Evolutionary conservation across 2,888 invertebrate species (phyloP), one percentile per base, ranked within the genome.

Genomic region (Dynastes tityus): DNA sequence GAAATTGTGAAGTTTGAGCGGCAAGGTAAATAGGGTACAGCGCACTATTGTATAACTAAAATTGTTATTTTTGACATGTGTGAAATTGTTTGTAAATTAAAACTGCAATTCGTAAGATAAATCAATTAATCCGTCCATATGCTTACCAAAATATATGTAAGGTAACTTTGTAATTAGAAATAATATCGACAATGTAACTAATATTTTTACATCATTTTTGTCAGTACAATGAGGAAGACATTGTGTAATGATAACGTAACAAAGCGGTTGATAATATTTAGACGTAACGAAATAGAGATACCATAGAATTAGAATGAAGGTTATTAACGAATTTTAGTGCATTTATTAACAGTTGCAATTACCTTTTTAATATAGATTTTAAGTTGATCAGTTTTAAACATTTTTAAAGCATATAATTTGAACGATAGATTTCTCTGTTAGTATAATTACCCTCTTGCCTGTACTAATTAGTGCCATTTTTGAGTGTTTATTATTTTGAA

Each of bases 401-500:
- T 58, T 61, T 61, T 40, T 29, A 32, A 74, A 63, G 27, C 53
- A 61, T 32, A 32, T 70, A 70, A 55, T 74, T 61, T 51, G 73
- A 73, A 58, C 61, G 27, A 32, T 74, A 61, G 61, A 74, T 76
- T 68, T 76, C 45, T 55, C 37, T 67, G 55, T 29, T 65, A 55
- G 55, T 27, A 67, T 67, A 49, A 71, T 78, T 67, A 77, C 58
- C 77, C 80, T 83, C 82, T 83, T 83, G 82, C 82, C 82, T 80
- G 68, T 79, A 81, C 81, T 82, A 80, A 81, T 81, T 82, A 79
- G 83, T 83, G 83, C 83, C 83, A 83, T 83, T 80, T 81, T 83
- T 79, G 78, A 80, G 82, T 81, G 81, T 82, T 81, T 83, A 79
- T 80, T 82, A 78, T 79, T 79, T 79, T 77, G 78, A 76, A 70